These are phyloP conservation scores for Dendrolimus kikuchii DNA, from an alignment of 1,140 invertebrate genomes.

Conservation along the genomic window DNA sequence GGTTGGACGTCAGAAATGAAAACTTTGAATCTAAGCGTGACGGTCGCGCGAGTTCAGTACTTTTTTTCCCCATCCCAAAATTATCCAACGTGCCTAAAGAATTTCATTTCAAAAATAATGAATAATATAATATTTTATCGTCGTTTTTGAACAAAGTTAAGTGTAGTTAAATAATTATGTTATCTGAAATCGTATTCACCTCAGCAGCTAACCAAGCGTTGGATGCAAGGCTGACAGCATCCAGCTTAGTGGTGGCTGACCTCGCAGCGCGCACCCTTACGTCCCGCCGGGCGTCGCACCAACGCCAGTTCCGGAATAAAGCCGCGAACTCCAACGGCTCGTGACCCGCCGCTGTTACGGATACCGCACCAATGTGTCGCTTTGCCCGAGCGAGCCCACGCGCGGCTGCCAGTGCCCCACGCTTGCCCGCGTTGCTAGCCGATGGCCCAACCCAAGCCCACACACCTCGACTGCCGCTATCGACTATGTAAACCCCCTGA, in stretches of 20 bases:
- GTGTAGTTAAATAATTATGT: no score
- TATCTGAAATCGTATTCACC: conserved; percentile 12
- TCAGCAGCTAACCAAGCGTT: conserved; percentile 70
- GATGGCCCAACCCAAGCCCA: conserved; percentile 95
- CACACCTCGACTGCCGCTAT: conserved; percentile 88
- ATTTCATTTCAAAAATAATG: no score
- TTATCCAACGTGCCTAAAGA: no score
- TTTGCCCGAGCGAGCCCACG: conserved; percentile 93
- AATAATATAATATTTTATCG: no score
- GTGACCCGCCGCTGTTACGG: conserved; percentile 83
- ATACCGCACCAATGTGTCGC: conserved; percentile 84
- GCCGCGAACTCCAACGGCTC: conserved; percentile 91
- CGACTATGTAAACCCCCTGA: conserved; percentile 89
- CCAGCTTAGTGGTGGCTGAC: conserved; percentile 78
- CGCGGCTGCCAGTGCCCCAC: conserved; percentile 83
- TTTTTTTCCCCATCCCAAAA: no score
- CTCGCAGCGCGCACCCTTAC: conserved; percentile 57
- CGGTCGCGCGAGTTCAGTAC: no score
- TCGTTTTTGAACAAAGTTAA: no score
- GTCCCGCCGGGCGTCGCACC: conserved; percentile 48
- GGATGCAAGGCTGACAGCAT: conserved; percentile 78
- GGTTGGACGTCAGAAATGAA: no score
- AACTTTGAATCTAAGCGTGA: no score
- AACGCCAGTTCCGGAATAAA: conserved; percentile 84
- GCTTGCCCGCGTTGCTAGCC: conserved; percentile 89